Evolutionary conservation across 2,113 vertebrate species (phyloP), one percentile per base, ranked within the genome.

Genomic region (Octodon degus): DNA sequence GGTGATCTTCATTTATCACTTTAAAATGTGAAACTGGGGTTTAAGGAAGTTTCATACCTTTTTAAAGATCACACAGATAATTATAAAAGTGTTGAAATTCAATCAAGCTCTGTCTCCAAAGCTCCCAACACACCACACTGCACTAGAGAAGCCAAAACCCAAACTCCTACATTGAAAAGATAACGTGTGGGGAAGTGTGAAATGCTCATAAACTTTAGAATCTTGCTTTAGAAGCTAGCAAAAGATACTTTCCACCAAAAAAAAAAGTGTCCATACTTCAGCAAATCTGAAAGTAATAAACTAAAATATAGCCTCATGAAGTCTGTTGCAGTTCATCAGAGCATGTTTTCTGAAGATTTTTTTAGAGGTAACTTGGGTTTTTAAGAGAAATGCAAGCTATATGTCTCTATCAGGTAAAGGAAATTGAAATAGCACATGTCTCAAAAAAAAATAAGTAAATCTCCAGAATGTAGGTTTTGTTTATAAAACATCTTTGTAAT

Each of bases 211-310:
- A 4, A 12, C 16, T 16, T 32, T 67, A 84, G 32, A 90, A 60
- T 82, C 22, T 47, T 17, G 1, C 58, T 43, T 40, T 62, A 24
- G 16, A 91, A 90, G 4, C 72, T 40, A 65, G 25, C 10, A 40
- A 47, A 40, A 91, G 5, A 67, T 2, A n/a, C 19, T 47, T n/a
- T 24, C 9, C 43, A 70, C 65, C 30, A 62, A 76, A 67, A 62
- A 50, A 50, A 68, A 4, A 1, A 77, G 30, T 34, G 11, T 77
- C 83, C 83, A 5, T 7, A 43, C 12, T 70, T 83, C 0, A 82
- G 34, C 63, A 90, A 65, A 63, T 92, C 79, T 76, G 34, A 92
- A 95, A 91, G 65, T 50, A 90, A 91, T 50, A 37, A 63, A 67
- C n/a, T 79, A 86, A 70, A 81, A 72, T 60, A 43, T 9, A n/a